Conservation (phyloP, 2,113 vertebrate species). For the Passer domesticus region DNA sequence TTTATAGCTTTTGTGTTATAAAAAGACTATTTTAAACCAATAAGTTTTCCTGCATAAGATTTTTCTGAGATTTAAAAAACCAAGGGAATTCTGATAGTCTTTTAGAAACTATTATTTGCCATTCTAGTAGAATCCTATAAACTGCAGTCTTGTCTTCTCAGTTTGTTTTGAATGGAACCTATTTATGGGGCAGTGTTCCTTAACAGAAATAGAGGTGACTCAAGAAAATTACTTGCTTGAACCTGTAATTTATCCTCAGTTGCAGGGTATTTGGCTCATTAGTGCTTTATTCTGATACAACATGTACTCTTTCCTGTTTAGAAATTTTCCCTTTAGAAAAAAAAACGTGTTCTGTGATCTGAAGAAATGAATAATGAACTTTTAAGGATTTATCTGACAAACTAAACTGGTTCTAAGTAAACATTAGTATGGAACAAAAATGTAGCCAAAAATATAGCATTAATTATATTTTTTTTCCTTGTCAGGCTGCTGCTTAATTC, state of each 20-base stretch:
- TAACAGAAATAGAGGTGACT: neutral
- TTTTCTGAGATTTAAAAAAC: neutral
- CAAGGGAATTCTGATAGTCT: neutral
- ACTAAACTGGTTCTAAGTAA: neutral
- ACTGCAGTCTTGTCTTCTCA: neutral
- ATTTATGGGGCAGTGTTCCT: neutral
- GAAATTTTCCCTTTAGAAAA: neutral
- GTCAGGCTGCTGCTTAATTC: neutral
- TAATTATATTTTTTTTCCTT: neutral
- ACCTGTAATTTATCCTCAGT: neutral
- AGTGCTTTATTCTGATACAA: neutral
- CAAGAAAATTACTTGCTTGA: conserved; percentile 1
- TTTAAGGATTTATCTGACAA: neutral
- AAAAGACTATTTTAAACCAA: neutral
- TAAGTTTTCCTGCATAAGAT: neutral
- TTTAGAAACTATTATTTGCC: neutral
- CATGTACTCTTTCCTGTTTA: neutral
- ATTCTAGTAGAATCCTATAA: neutral
- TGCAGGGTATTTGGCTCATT: neutral
- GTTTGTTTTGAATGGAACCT: neutral
- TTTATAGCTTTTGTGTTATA: neutral
- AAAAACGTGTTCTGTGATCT: neutral
- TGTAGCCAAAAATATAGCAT: neutral
- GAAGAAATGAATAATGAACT: neutral
- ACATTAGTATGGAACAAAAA: neutral